phyloP scores from a whole-genome alignment of 2,888 invertebrate species.

The Caenorhabditis sp. region DNA sequence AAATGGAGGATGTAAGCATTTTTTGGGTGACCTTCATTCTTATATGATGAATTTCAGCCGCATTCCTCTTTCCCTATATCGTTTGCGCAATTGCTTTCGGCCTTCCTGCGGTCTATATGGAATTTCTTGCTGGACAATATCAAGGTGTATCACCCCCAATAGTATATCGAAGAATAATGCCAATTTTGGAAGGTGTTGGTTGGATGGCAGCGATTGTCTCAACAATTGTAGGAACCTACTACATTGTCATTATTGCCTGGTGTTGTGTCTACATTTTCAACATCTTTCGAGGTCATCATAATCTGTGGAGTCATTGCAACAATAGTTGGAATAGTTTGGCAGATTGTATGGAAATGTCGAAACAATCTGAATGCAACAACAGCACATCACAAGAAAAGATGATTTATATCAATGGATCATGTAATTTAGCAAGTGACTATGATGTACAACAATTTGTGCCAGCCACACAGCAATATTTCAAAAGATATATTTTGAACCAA shows the following conservation, averaged over 20 bases:
- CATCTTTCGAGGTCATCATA: slow-evolving; percentile 9
- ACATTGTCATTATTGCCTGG: slow-evolving; percentile 66
- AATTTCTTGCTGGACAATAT: slow-evolving; percentile 69
- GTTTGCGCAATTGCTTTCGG: slow-evolving; percentile 70
- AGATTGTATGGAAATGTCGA: slow-evolving; percentile 7
- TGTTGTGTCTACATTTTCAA: slow-evolving; percentile 49
- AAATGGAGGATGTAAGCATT: slow-evolving; percentile 51
- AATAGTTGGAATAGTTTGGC: slow-evolving; percentile 35
- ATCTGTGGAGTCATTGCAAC: slow-evolving; percentile 19
- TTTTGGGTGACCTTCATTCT: too few relatives aligned
- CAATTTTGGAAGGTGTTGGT: slow-evolving; percentile 76
- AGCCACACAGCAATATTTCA: slow-evolving; percentile 7
- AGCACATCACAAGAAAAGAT: background rate
- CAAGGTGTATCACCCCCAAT: slow-evolving; percentile 14
- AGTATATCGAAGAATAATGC: slow-evolving; percentile 16
- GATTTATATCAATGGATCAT: slow-evolving; percentile 11
- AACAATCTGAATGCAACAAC: slow-evolving; percentile 4
- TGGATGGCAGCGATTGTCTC: slow-evolving; percentile 91
- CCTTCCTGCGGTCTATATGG: slow-evolving; percentile 70
- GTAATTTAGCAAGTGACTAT: background rate
- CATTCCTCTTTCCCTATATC: slow-evolving; percentile 71
- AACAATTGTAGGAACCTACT: slow-evolving; percentile 75
- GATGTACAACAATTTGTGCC: background rate
- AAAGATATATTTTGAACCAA: slow-evolving; percentile 41
- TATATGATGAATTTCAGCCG: slow-evolving; percentile 63